Evolutionary conservation across 2,113 vertebrate genomes (phyloP).

Genomic region (Protomyctophum bolini): DNA sequence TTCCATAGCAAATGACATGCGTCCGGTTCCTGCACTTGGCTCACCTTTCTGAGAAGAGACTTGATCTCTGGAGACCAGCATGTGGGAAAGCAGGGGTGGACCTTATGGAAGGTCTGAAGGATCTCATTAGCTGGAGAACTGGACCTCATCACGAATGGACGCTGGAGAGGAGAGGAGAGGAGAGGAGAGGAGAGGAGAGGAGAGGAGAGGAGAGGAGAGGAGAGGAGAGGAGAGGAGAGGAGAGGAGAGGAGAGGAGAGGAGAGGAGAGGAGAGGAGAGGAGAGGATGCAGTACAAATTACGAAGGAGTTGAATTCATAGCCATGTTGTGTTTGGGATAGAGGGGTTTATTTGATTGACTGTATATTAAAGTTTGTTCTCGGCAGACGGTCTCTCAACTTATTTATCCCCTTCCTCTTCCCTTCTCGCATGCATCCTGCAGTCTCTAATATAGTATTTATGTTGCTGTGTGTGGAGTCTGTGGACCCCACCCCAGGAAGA

Average conservation of each 20-base stretch:
- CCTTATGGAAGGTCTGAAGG: slow-evolving; percentile 84
- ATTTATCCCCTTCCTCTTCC: neutral
- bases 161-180: slow-evolving; percentile 72
- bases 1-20: too few relatives aligned
- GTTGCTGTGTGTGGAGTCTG: too few relatives aligned
- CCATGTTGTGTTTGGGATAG: neutral
- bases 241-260: neutral
- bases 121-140: slow-evolving; percentile 85
- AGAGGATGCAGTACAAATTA: neutral
- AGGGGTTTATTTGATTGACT: slow-evolving; percentile 39
- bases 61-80: slow-evolving; percentile 90
- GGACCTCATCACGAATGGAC: slow-evolving; percentile 92
- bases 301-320: slow-evolving; percentile 6
- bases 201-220: neutral
- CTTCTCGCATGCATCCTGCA: slow-evolving; percentile 6
- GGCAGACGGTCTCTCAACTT: neutral
- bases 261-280: neutral
- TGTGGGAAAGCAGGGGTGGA: slow-evolving; percentile 84
- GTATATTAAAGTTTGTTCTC: slow-evolving; percentile 24
- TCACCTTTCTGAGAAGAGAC: slow-evolving; percentile 88
- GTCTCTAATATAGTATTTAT: too few relatives aligned
- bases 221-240: neutral
- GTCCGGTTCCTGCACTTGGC: neutral
- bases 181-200: neutral
- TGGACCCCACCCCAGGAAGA: too few relatives aligned